Conservation (phyloP, 37 sponge, comb jelly and placozoan genomes). For the Agelas oroides region DNA sequence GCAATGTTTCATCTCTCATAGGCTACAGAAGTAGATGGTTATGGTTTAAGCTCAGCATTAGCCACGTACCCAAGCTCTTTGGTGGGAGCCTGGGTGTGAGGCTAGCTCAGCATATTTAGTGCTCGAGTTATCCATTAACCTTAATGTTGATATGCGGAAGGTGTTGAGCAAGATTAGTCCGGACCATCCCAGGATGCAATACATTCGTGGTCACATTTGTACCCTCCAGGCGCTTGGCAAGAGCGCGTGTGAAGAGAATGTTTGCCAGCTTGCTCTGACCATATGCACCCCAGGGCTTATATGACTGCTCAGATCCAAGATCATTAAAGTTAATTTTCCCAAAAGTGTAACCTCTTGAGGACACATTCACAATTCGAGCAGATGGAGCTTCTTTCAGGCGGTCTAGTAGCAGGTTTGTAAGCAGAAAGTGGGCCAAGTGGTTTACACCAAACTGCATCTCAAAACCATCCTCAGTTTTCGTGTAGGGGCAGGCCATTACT, state of each 20-base stretch:
- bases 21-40: too few relatives aligned
- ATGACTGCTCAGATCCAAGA: neutral
- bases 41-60: too few relatives aligned
- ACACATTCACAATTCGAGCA: constrained; percentile 25
- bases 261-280: neutral
- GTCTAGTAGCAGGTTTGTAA: constrained; percentile 34
- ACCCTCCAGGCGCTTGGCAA: neutral
- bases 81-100: too few relatives aligned
- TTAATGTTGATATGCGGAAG: too few relatives aligned
- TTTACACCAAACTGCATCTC: constrained; percentile 46
- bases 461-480: constrained; percentile 45
- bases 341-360: neutral
- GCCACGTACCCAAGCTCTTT: too few relatives aligned
- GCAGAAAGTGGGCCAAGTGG: constrained; percentile 37
- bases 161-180: constrained; percentile 15
- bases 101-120: too few relatives aligned
- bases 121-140: too few relatives aligned
- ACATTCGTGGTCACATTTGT: constrained; percentile 3
- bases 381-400: constrained; percentile 26
- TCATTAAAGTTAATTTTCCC: constrained; percentile 38
- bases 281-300: neutral
- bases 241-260: neutral
- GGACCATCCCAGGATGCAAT: neutral
- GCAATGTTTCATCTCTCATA: too few relatives aligned
- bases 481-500: constrained; percentile 34